A percentile compares a stretch with the other conserved stretches of the same genome.
These are phyloP conservation scores for Drosophila stalkeri DNA, from an alignment of 2,888 invertebrate species.

Conservation along the genomic window DNA sequence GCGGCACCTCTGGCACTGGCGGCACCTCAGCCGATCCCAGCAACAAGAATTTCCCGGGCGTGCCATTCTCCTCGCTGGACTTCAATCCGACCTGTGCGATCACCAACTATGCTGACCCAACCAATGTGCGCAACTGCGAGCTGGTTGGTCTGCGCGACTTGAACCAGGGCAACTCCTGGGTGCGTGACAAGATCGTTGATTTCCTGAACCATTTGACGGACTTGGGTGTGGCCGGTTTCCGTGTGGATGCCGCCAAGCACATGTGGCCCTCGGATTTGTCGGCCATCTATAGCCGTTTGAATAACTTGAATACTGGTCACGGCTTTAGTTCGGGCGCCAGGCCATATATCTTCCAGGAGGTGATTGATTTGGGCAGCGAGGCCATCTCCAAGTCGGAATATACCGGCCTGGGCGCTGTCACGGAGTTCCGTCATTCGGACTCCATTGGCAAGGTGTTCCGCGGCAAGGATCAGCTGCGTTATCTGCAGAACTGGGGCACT, in stretches of 20 bases:
- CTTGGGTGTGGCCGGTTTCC: conserved; percentile 94
- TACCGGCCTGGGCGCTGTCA: conserved; percentile 87
- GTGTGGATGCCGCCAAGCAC: conserved; percentile 92
- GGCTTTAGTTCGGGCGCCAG: conserved; percentile 88
- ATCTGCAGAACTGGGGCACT: conserved; percentile 88
- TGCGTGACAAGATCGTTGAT: conserved; percentile 75
- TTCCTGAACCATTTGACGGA: conserved; percentile 84
- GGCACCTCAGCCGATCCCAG: conserved; percentile 87
- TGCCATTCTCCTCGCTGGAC: conserved; percentile 89
- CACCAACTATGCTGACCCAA: conserved; percentile 88
- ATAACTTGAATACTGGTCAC: conserved; percentile 88
- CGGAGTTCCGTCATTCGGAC: conserved; percentile 88
- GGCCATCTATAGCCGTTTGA: conserved; percentile 86
- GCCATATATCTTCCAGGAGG: conserved; percentile 91
- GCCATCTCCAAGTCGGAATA: conserved; percentile 86
- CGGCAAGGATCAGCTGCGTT: conserved; percentile 88
- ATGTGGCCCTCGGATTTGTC: conserved; percentile 92
- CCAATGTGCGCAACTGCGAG: conserved; percentile 90
- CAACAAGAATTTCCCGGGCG: conserved; percentile 87
- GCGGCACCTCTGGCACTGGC: conserved; percentile 87
- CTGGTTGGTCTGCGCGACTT: conserved; percentile 91
- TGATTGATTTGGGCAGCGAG: conserved; percentile 89
- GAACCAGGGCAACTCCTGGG: conserved; percentile 87
- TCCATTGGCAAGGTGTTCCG: conserved; percentile 86
- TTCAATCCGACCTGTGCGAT: conserved; percentile 90